phyloP scores from a whole-genome alignment of 2,113 vertebrate species.

The Hypomesus transpacificus region DNA sequence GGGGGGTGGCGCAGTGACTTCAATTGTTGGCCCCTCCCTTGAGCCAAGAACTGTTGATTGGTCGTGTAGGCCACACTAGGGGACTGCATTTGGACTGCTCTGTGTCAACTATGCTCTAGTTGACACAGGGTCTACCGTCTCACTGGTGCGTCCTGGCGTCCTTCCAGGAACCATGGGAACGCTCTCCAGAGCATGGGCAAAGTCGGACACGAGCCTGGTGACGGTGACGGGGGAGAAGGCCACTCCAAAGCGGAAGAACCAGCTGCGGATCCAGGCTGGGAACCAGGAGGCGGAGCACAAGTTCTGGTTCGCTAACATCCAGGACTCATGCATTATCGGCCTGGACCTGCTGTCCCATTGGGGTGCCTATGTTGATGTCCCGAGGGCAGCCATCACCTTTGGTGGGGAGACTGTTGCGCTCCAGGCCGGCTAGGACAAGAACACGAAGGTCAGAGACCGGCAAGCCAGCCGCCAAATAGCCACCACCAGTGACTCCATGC shows the following conservation, averaged over 20 bases:
- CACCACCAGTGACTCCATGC: background rate
- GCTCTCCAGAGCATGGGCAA: no score
- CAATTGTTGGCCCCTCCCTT: no score
- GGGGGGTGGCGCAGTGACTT: no score
- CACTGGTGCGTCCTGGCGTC: no score
- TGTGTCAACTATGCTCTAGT: no score
- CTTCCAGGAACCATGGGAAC: no score
- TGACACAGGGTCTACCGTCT: no score
- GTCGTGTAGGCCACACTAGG: no score
- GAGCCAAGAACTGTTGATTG: no score
- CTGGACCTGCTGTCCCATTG: background rate
- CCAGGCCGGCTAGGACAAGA: background rate
- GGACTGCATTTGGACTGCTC: no score
- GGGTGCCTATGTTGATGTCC: background rate
- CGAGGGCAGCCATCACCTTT: background rate
- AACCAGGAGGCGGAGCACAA: background rate
- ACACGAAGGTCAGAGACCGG: background rate
- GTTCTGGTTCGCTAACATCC: background rate
- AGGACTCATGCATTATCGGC: background rate
- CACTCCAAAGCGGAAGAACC: background rate
- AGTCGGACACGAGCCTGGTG: no score
- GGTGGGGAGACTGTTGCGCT: background rate
- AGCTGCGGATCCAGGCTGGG: background rate
- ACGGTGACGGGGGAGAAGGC: background rate
- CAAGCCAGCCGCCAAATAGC: background rate